phyloP scores from a whole-genome alignment of 2,888 invertebrate genomes.

The Iselma pallidipennis region DNA sequence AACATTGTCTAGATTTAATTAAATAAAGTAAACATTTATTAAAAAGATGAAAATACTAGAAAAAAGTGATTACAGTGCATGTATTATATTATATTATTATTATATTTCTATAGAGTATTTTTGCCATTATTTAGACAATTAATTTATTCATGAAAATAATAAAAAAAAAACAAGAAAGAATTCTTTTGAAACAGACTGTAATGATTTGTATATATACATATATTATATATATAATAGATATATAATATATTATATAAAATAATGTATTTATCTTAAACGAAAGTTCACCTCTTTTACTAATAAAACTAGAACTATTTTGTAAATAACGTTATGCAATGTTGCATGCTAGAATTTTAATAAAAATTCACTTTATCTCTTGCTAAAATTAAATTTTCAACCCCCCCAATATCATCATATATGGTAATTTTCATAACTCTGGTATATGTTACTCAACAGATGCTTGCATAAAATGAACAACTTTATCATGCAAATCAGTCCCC shows the following conservation, averaged over 20 bases:
- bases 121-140: constrained; percentile 32
- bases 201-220: constrained; percentile 44
- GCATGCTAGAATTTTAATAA: constrained; percentile 53
- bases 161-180: constrained; percentile 11
- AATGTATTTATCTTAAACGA: constrained; percentile 39
- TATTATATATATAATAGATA: constrained; percentile 6
- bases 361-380: constrained; percentile 50
- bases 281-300: constrained; percentile 46
- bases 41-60: constrained; percentile 13
- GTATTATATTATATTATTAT: too few species aligned
- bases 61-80: constrained; percentile 23
- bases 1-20: constrained; percentile 26
- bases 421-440: too few species aligned
- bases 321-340: constrained; percentile 50
- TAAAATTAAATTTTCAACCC: constrained; percentile 21
- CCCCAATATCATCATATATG: background rate
- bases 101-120: constrained; percentile 32
- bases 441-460: too few species aligned
- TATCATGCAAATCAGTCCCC: too few species aligned
- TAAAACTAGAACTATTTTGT: constrained; percentile 49
- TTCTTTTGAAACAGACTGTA: constrained; percentile 43
- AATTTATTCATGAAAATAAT: constrained; percentile 17
- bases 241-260: too few species aligned
- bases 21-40: constrained; percentile 28
- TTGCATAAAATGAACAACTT: too few species aligned